These are phyloP conservation scores for Cyprichromis sp. DNA, from an alignment of 2,113 vertebrate genomes.

Conservation along the genomic window DNA sequence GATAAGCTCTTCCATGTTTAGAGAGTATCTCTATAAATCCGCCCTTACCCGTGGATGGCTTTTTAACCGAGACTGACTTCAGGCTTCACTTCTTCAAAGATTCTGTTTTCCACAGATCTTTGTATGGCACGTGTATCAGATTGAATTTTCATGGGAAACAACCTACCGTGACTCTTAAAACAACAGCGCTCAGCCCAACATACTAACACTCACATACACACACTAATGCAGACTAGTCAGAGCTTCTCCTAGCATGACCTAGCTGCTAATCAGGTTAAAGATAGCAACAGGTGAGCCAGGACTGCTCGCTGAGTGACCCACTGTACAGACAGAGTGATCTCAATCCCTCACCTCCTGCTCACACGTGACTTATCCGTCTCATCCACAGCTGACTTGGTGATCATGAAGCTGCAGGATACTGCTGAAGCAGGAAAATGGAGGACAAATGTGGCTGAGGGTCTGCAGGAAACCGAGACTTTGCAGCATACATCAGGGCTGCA, in stretches of 20 bases:
- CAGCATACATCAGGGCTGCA: not conserved
- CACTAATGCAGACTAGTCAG: not conserved
- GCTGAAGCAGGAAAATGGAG: not conserved
- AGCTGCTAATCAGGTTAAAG: constrained; percentile 50
- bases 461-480: not conserved
- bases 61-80: not conserved
- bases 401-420: not conserved
- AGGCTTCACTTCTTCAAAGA: not conserved
- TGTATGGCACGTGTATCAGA: not conserved
- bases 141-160: not conserved
- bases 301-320: constrained; percentile 28
- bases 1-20: constrained; percentile 2
- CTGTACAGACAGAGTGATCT: constrained; percentile 43
- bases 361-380: not conserved
- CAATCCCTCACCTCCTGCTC: constrained; percentile 31
- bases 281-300: constrained; percentile 28
- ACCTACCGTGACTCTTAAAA: not conserved
- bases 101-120: not conserved
- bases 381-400: not conserved
- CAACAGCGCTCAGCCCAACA: not conserved
- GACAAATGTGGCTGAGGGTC: not conserved
- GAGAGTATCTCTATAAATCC: not conserved
- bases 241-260: not conserved
- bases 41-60: not conserved
- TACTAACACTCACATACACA: not conserved